These are phyloP conservation scores for Hydraecia micacea DNA, from an alignment of 2,888 invertebrate genomes.

Conservation along the genomic window DNA sequence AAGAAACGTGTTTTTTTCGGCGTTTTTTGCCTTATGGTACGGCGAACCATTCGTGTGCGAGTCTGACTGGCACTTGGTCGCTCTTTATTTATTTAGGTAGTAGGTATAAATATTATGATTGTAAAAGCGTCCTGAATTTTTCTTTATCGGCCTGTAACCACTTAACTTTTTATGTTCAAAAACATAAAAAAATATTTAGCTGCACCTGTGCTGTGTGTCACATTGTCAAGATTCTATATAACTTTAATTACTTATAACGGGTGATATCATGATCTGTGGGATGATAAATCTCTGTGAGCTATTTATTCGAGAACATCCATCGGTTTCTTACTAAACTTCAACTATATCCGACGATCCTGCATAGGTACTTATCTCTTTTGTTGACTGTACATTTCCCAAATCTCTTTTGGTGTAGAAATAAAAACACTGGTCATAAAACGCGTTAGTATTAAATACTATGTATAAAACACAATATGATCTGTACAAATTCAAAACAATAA, in stretches of 20 bases:
- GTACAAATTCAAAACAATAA: constrained; percentile 19
- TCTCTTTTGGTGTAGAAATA: not conserved
- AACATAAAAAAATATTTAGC: not conserved
- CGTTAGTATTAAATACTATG: not conserved
- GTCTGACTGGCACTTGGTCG: no score
- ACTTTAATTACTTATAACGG: not conserved
- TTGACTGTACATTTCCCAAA: no score
- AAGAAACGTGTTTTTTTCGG: no score
- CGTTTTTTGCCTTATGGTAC: no score
- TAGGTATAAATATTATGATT: not conserved
- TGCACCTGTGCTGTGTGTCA: not conserved
- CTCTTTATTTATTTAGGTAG: no score
- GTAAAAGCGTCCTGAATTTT: not conserved
- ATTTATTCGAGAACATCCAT: no score
- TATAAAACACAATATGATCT: constrained; percentile 2
- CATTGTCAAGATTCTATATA: not conserved
- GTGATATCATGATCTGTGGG: not conserved
- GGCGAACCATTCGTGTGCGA: no score
- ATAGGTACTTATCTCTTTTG: no score
- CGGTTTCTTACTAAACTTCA: no score
- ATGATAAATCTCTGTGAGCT: not conserved
- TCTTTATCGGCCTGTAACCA: not conserved
- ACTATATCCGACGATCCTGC: no score
- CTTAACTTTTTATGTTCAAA: not conserved
- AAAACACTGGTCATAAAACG: constrained; percentile 2